These are phyloP conservation scores for Strigamia crassipes DNA, from an alignment of 2,888 invertebrate genomes.

Conservation along the genomic window DNA sequence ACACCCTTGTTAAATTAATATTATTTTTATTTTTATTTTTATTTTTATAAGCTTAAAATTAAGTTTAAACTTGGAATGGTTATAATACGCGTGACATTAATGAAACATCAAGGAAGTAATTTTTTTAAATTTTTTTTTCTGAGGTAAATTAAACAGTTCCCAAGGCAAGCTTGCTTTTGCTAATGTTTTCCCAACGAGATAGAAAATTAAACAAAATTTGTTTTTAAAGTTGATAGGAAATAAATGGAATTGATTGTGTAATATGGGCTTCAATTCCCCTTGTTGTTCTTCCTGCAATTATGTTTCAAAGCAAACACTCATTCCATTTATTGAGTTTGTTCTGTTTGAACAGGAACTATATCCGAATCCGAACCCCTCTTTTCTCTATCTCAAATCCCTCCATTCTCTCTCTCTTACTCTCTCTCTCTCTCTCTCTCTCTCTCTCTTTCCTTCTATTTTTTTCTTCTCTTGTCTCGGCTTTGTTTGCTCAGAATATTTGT, in stretches of 20 bases:
- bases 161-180: constrained; percentile 28
- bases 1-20: neutral
- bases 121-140: neutral
- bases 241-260: constrained; percentile 42
- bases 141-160: constrained; percentile 40
- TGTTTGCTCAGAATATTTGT: constrained; percentile 31
- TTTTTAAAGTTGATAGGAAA: constrained; percentile 40
- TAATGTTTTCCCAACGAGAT: constrained; percentile 33
- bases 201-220: constrained; percentile 40
- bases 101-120: neutral
- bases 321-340: constrained; percentile 40
- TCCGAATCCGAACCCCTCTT: neutral
- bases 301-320: constrained; percentile 42
- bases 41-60: neutral
- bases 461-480: neutral
- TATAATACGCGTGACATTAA: neutral
- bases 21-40: neutral
- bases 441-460: neutral
- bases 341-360: constrained; percentile 42
- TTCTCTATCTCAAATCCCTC: constrained; percentile 20
- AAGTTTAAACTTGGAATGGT: neutral
- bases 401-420: neutral
- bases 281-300: constrained; percentile 40
- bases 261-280: constrained; percentile 31
- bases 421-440: constrained; percentile 2